Percentiles rank a stretch among this genome's conserved stretches.
phyloP scores from a whole-genome alignment of 2,797 vertebrate genomes.

The Gallirallus australis region DNA sequence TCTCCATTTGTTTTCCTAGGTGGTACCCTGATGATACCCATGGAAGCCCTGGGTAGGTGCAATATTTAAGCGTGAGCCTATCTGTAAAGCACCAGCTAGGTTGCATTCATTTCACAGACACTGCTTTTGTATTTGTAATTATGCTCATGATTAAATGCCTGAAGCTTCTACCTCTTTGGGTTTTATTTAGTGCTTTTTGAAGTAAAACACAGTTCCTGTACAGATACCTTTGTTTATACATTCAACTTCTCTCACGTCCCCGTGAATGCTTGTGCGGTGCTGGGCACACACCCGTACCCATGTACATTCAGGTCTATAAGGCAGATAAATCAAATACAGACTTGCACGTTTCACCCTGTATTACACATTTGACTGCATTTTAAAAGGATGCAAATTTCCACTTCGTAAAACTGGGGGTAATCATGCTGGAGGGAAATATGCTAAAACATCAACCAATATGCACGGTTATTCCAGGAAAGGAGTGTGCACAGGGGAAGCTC shows the following conservation, averaged over 20 bases:
- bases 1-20: background rate
- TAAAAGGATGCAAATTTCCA: background rate
- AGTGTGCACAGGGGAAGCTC: background rate
- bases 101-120: background rate
- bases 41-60: background rate
- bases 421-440: background rate
- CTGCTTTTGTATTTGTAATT: background rate
- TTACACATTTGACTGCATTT: background rate
- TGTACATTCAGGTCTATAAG: background rate
- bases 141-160: background rate
- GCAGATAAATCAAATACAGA: background rate
- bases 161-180: background rate
- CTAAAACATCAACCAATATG: background rate
- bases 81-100: background rate
- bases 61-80: background rate
- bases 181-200: background rate
- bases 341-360: background rate
- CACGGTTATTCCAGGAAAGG: background rate
- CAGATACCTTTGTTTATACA: background rate
- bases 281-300: background rate
- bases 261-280: background rate
- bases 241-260: background rate
- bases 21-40: background rate
- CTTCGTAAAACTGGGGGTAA: background rate
- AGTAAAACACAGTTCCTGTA: background rate